Evolutionary conservation across 1,140 invertebrate species (phyloP).

Genomic region (Psix sp.): DNA sequence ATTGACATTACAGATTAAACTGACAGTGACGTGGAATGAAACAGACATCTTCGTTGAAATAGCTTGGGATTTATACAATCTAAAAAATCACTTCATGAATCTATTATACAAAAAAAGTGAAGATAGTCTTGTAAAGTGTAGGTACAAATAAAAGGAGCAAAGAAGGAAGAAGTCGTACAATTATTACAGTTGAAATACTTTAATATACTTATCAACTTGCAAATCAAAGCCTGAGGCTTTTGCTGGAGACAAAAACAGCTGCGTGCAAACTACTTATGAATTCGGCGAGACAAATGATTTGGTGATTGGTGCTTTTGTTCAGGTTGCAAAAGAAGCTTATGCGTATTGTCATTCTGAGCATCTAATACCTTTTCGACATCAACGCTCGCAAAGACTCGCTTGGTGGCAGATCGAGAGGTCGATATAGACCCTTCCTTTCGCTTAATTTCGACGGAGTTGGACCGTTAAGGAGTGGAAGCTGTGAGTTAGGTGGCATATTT

Average conservation of each 20-base stretch:
- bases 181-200: neutral
- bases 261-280: slow-evolving; percentile 25
- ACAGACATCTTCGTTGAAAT: neutral
- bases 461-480: slow-evolving; percentile 61
- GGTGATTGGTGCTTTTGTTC: slow-evolving; percentile 36
- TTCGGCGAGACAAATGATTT: slow-evolving; percentile 45
- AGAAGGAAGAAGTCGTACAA: too few relatives aligned
- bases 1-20: slow-evolving; percentile 10
- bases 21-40: slow-evolving; percentile 1
- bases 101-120: too few relatives aligned
- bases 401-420: slow-evolving; percentile 54
- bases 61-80: too few relatives aligned
- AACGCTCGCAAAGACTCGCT: slow-evolving; percentile 27
- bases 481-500: slow-evolving; percentile 61
- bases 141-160: too few relatives aligned
- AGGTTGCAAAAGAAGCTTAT: slow-evolving; percentile 46
- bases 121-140: too few relatives aligned
- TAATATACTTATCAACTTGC: neutral
- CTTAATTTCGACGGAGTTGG: slow-evolving; percentile 62
- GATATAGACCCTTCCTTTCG: slow-evolving; percentile 60
- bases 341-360: slow-evolving; percentile 45
- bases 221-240: neutral
- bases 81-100: too few relatives aligned
- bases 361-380: slow-evolving; percentile 53
- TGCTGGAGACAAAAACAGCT: neutral